Base-by-base conservation (phyloP, 2,797 vertebrate genomes). In the Margarornis squamiger region DNA sequence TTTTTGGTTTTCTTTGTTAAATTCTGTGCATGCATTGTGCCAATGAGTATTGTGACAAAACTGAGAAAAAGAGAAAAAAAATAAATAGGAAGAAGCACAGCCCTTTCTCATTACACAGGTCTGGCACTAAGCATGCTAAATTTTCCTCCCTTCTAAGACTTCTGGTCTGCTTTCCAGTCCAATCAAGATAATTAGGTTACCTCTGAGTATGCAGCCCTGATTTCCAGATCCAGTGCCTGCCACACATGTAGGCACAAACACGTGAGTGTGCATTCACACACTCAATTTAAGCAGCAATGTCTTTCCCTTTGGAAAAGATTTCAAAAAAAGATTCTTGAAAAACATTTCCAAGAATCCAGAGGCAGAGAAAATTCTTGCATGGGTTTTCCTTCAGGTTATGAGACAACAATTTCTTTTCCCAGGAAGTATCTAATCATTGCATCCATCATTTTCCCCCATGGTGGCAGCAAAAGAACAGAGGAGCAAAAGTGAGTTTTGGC, bases 171-270 rank as follows among this genome's bases (percentile, higher is more conserved):
- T 66, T 54, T 71, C 32, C 2, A 2, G n/a, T 26, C 39, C 32
- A 94, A 9, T 27, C 17, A 57, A 41, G 38, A 59, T 57, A 71
- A 54, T 39, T 8, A 45, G 7, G 15, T 45, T 72, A 49, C 10
- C 20, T 80, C n/a, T 34, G 32, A 32, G 6, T 23, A 8, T 9
- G 7, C 21, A 68, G 11, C 27, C 38, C 7, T 38, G 10, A 51
- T 27, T 24, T 27, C 32, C 6, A 32, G 11, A 52, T n/a, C 27
- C 1, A 2, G 12, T 45, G 21, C 62, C 48, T 19, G 6, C 29
- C 5, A 21, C 15, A 19, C 10, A 4, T 8, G 7, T 1, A 1
- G 20, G 15, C 9, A 68, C 8, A 49, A 1, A 1, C 5, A 18
- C 0, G 0, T 3, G 46, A 21, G 7, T 46, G 34, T 38, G 46